Conservation (phyloP, 2,113 vertebrate genomes). For the Felis chaus region DNA sequence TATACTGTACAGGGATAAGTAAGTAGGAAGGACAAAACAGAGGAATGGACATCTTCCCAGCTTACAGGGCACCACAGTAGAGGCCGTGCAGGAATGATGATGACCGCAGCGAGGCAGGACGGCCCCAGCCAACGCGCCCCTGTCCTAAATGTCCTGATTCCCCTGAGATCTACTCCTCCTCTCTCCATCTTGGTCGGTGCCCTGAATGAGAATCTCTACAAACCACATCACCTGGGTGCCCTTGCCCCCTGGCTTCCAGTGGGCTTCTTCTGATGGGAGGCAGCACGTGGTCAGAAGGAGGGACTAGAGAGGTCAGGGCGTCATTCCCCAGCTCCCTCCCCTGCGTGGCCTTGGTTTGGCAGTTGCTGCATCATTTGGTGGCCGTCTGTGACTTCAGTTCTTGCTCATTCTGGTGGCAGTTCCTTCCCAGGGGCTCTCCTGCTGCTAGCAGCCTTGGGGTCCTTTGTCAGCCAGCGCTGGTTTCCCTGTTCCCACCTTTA, state of each 20-base stretch:
- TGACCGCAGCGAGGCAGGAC: background rate
- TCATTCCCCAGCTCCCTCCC: background rate
- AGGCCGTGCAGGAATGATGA: background rate
- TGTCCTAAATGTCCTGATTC: background rate
- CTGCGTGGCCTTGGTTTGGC: background rate
- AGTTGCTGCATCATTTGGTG: background rate
- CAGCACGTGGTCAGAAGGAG: background rate
- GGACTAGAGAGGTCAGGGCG: background rate
- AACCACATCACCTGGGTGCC: background rate
- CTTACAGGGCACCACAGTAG: background rate
- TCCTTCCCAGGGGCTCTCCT: background rate
- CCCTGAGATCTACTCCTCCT: background rate
- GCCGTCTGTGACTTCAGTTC: background rate
- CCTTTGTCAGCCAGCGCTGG: background rate
- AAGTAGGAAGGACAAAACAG: background rate
- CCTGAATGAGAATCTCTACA: background rate
- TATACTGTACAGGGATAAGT: background rate
- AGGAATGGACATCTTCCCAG: background rate
- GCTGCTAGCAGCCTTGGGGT: background rate
- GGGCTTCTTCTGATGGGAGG: background rate
- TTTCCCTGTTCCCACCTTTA: background rate
- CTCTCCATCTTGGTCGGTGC: background rate
- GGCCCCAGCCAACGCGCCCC: rapidly evolving
- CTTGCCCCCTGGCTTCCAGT: background rate
- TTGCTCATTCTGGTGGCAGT: background rate